Conservation (phyloP, 2,888 invertebrate species). For the Gastrophysa polygoni region DNA sequence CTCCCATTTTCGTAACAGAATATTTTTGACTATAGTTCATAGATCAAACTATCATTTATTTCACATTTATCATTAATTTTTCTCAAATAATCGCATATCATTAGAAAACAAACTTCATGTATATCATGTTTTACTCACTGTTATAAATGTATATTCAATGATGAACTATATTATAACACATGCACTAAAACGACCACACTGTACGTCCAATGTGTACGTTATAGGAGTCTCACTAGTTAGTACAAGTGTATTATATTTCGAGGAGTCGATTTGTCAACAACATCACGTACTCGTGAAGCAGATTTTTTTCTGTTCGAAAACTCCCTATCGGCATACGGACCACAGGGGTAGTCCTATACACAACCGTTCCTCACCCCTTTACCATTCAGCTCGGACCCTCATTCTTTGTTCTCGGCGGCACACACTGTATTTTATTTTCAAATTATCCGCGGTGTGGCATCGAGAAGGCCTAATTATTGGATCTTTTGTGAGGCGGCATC, state of each 20-base stretch:
- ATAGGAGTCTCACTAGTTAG: no score
- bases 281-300: background rate
- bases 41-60: no score
- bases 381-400: background rate
- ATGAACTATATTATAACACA: no score
- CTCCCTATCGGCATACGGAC: background rate
- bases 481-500: slow-evolving; percentile 26
- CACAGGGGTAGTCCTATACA: background rate
- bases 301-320: slow-evolving; percentile 9
- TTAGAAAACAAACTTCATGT: no score
- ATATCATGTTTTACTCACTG: no score
- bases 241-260: background rate
- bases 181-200: no score
- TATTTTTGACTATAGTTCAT: no score
- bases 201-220: no score
- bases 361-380: background rate
- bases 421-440: slow-evolving; percentile 28
- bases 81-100: no score
- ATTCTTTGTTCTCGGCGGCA: slow-evolving; percentile 18
- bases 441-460: slow-evolving; percentile 32
- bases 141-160: no score
- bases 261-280: background rate
- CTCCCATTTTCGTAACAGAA: no score
- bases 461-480: slow-evolving; percentile 28
- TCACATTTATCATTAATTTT: no score